Evolutionary conservation across 2,888 invertebrate genomes (phyloP).

Genomic region (Synanthedon tipuliformis): DNA sequence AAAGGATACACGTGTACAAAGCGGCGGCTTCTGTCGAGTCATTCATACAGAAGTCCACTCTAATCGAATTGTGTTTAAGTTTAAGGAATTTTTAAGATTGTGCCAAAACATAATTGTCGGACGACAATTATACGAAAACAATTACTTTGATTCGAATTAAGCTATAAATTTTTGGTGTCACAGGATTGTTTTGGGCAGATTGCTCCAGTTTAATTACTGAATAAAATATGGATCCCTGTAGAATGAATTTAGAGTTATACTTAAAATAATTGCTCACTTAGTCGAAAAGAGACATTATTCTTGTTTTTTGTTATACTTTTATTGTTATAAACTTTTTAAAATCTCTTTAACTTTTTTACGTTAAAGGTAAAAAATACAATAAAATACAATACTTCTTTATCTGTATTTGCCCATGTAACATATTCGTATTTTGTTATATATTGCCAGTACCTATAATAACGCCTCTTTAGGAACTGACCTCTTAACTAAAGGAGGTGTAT

Average conservation of each 20-base stretch:
- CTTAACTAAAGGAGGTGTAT: no score
- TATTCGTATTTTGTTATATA: no score
- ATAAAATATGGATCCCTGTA: not conserved
- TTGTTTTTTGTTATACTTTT: no score
- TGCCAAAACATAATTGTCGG: constrained; percentile 14
- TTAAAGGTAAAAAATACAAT: no score
- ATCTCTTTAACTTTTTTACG: no score
- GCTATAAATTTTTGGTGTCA: constrained; percentile 27
- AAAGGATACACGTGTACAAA: constrained; percentile 3
- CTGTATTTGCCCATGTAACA: no score
- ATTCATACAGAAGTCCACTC: constrained; percentile 9
- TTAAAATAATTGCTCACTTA: no score
- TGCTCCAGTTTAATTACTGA: constrained; percentile 15
- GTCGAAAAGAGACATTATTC: no score
- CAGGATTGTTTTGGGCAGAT: constrained; percentile 15
- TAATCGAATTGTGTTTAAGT: not conserved
- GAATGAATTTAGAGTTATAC: not conserved
- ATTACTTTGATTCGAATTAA: constrained; percentile 37
- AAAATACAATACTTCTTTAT: no score
- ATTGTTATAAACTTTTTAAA: no score
- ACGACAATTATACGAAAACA: constrained; percentile 36
- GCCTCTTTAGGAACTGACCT: no score
- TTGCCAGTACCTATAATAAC: no score
- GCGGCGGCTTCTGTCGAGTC: constrained; percentile 14
- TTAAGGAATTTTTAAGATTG: not conserved